A percentile compares a stretch with the other conserved stretches of the same genome.
Conservation (phyloP, 2,797 vertebrate species). For the Artibeus lituratus region DNA sequence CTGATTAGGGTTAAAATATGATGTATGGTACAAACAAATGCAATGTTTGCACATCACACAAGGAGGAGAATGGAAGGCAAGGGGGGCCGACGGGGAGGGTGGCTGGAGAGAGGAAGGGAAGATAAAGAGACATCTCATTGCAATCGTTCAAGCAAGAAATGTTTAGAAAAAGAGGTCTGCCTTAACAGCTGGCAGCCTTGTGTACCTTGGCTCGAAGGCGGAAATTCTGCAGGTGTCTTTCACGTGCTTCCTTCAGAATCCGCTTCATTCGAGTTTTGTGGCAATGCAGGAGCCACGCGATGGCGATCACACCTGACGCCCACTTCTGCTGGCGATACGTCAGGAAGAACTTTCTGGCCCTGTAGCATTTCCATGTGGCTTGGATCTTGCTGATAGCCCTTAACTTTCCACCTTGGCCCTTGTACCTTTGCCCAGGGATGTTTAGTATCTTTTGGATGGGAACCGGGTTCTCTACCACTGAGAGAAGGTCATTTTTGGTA, state of each 20-base stretch:
- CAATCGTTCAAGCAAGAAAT: conserved; percentile 73
- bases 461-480: conserved; percentile 83
- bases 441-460: conserved; percentile 78
- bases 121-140: conserved; percentile 62
- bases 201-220: conserved; percentile 90
- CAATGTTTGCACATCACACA: not conserved
- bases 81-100: not conserved
- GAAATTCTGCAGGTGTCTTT: conserved; percentile 90
- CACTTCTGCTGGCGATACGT: conserved; percentile 80
- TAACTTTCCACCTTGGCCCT: conserved; percentile 80
- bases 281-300: conserved; percentile 83
- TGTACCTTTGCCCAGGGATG: conserved; percentile 85
- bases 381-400: conserved; percentile 85
- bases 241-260: conserved; percentile 84
- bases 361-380: conserved; percentile 84
- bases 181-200: conserved; percentile 77
- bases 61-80: conserved; percentile 10
- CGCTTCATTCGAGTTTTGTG: conserved; percentile 80
- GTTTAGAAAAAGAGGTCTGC: conserved; percentile 73
- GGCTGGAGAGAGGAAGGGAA: conserved; percentile 8
- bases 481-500: conserved; percentile 76
- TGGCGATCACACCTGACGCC: conserved; percentile 86
- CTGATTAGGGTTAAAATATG: conserved; percentile 79
- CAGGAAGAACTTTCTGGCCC: conserved; percentile 79
- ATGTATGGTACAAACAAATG: conserved; percentile 58